Evolutionary conservation across 2,113 vertebrate species (phyloP).

Genomic region (Butastur rufipennis): DNA sequence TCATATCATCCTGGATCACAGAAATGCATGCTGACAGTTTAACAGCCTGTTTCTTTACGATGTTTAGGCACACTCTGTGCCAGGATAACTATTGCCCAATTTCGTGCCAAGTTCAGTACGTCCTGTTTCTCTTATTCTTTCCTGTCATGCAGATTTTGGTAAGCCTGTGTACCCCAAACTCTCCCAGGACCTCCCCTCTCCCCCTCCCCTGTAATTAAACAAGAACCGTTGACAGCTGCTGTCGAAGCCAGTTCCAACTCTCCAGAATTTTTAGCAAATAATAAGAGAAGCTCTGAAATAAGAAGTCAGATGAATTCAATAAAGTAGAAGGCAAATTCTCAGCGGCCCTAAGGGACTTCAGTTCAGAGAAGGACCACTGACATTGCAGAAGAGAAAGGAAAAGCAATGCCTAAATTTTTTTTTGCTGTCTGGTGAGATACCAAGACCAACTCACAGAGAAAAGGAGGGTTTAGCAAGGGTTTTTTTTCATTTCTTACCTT

Average conservation of each 20-base stretch:
- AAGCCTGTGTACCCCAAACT: not conserved
- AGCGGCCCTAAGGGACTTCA: not conserved
- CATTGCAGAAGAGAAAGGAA: not conserved
- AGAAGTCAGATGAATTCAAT: not conserved
- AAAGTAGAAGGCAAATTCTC: not conserved
- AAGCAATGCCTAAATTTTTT: not conserved
- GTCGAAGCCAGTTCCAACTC: not conserved
- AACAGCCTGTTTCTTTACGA: slow-evolving; percentile 1
- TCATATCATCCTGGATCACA: not conserved
- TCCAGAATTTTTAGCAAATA: not conserved
- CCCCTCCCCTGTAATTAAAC: slow-evolving; percentile 31
- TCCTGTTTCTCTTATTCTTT: not conserved
- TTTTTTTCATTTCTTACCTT: not conserved
- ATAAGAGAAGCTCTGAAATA: not conserved
- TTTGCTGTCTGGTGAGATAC: not conserved
- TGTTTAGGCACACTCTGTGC: not conserved
- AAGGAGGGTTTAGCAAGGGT: not conserved
- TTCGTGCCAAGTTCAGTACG: not conserved
- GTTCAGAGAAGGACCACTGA: not conserved
- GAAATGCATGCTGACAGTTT: slow-evolving; percentile 14
- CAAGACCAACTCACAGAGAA: not conserved
- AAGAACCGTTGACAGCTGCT: slow-evolving; percentile 5
- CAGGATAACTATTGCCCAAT: not conserved
- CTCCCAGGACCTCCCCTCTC: slow-evolving; percentile 22
- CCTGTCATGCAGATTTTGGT: slow-evolving; percentile 3